A percentile compares a stretch with the other conserved stretches of the same genome.
These are phyloP conservation scores for Diabrotica balteata DNA, from an alignment of 2,888 invertebrate genomes.

Conservation along the genomic window DNA sequence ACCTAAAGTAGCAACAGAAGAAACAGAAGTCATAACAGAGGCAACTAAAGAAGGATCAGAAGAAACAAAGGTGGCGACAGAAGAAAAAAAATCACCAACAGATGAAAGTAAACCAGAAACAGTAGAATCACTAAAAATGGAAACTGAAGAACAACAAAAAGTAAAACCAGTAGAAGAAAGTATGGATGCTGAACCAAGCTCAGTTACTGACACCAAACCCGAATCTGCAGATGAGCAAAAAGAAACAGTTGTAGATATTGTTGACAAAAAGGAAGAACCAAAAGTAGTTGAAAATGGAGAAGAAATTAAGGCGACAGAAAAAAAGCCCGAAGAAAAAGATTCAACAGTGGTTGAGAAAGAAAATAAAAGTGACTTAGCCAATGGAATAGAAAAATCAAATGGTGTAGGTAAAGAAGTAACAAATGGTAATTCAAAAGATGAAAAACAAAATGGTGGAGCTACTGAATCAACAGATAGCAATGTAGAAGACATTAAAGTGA, in stretches of 20 bases:
- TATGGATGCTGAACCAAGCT: background rate
- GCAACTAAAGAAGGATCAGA: background rate
- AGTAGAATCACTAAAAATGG: background rate
- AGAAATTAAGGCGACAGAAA: conserved; percentile 12
- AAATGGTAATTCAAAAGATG: conserved; percentile 37
- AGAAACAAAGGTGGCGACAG: background rate
- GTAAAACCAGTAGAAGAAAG: conserved; percentile 4
- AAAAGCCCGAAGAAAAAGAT: conserved; percentile 10
- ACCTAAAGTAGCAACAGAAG: background rate
- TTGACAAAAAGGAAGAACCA: conserved; percentile 34
- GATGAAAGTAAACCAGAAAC: conserved; percentile 2
- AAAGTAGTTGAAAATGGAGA: conserved; percentile 13
- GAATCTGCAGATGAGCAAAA: background rate
- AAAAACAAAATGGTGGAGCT: conserved; percentile 41
- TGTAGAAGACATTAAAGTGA: conserved; percentile 64
- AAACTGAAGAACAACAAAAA: conserved; percentile 15
- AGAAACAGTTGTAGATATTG: conserved; percentile 42
- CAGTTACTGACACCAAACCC: conserved; percentile 7
- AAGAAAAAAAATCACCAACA: background rate
- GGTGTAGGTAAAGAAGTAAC: conserved; percentile 31
- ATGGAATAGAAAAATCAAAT: conserved; percentile 45
- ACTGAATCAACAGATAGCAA: conserved; percentile 37
- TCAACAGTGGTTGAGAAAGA: conserved; percentile 54
- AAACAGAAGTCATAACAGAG: background rate
- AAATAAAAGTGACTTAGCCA: conserved; percentile 59